Conservation (phyloP, 2,888 invertebrate species). For the Thymelicus sylvestris region DNA sequence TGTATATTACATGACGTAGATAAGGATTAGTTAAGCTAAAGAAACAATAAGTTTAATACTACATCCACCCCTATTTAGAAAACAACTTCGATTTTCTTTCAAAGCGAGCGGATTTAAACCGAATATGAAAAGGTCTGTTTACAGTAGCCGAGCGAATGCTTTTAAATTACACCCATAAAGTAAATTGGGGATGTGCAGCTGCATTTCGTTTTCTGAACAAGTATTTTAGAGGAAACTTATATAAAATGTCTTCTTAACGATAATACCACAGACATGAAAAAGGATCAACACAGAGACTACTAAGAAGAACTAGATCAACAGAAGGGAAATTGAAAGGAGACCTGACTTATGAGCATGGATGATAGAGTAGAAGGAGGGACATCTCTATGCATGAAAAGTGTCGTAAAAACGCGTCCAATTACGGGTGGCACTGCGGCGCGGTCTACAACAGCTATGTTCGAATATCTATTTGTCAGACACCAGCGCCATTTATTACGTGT, state of each 20-base stretch:
- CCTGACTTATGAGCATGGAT: too few relatives aligned
- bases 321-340: too few relatives aligned
- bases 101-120: constrained; percentile 4
- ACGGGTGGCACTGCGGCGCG: too few relatives aligned
- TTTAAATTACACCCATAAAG: constrained; percentile 26
- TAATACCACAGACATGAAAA: neutral
- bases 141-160: constrained; percentile 19
- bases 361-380: too few relatives aligned
- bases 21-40: too few relatives aligned
- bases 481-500: too few relatives aligned
- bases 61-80: neutral
- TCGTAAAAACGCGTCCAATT: too few relatives aligned
- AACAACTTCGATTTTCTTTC: neutral
- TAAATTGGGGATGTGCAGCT: constrained; percentile 28
- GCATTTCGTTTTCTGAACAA: constrained; percentile 19
- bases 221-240: constrained; percentile 11
- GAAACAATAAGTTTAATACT: neutral
- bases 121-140: constrained; percentile 23
- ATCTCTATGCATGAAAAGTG: too few relatives aligned
- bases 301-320: too few relatives aligned
- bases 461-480: too few relatives aligned
- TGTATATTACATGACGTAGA: too few relatives aligned
- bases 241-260: neutral
- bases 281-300: constrained; percentile 4
- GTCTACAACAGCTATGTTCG: too few relatives aligned